Base-by-base conservation (phyloP, 2,797 vertebrate species). In the Sarcoramphus papa region DNA sequence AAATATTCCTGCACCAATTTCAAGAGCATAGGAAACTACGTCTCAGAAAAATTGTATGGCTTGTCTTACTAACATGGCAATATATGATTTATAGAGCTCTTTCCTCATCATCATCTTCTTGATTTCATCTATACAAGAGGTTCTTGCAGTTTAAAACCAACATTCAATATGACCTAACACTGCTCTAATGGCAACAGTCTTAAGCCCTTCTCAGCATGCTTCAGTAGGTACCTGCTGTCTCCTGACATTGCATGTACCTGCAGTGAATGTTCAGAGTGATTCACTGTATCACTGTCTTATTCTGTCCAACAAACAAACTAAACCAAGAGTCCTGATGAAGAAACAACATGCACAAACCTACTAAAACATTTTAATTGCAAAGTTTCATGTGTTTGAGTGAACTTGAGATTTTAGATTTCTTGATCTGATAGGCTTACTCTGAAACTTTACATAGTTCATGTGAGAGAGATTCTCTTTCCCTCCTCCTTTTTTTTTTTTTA, bases 401-500 rank as follows among this genome's bases (percentile, higher is more conserved):
- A 48, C 24, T 33, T 73, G 28, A 81, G 30, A 80, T 51, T 72
- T 85, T 27, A 63, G 24, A 73, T 40, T 68, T 63, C 53, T 70
- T 72, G 11, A 57, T 41, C 30, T 18, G 19, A 27, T 8, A 43
- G 22, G 41, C 69, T 80, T 53, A 64, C 37, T 47, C 37, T 54
- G 41, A 56, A 69, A 83, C 30, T 70, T 72, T 27, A 81, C 22
- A 70, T 21, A 64, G 37, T 28, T 47, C 14, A 63, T 2, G 2
- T 47, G 37, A 62, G 10, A 65, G 23, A 56, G 35, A 62, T 35
- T 45, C 45, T 56, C n/a, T 40, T 2, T 8, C 8, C 13, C 7
- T 14, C 4, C 3, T 8, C 6, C 2, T 3, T 7, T 5, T 19
- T 24, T 7, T 7, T 37, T 25, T 31, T 79, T 75, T 28, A 8